Base-by-base conservation (phyloP, 2,113 vertebrate species). In the Microcebus griseorufus region DNA sequence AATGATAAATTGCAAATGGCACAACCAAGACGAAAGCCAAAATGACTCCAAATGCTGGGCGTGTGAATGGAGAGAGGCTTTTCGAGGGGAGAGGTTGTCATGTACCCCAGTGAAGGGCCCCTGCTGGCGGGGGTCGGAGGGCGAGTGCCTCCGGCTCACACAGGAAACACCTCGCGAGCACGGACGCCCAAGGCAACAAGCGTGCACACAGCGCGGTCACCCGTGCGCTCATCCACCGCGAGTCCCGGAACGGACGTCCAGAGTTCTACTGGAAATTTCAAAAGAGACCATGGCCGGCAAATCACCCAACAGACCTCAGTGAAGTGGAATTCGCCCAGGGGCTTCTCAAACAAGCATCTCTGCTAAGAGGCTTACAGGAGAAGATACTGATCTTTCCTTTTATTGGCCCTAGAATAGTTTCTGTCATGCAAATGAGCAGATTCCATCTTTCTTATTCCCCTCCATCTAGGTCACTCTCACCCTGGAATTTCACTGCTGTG, bases 81-180 rank as follows among this genome's bases (percentile, higher is more conserved):
- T 1, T 9, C 4, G 2, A 7, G 0, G 0, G 60, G 48, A 22
- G 53, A 7, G 1, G 4, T 14, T 70, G 29, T 29, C 29, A 64
- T 11, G 2, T 34, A 58, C 48, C 34, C 12, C 9, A n/a, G 32
- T 0, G 65, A 37, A 0, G 9, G 29, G 7, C 20, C 22, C 13
- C n/a, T 1, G 3, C 3, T 3, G 67, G 11, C 22, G 76, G 39
- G 25, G 23, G 80, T 60, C 39, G 22, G 29, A 17, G 12, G 11
- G 39, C 18, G 27, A 78, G 75, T 20, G 45, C 9, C 9, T 17
- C 45, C 1, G 2, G 45, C 45, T 11, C 32, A 18, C 29, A 3
- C 17, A 1, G 18, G 32, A 32, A 78, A 45, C 12, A 3, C 29
- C 23, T 42, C n/a, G 14, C 1, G n/a, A 69, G 18, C 75, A 4